Base-by-base conservation (phyloP, 2,888 invertebrate genomes). In the Philereme transversata region DNA sequence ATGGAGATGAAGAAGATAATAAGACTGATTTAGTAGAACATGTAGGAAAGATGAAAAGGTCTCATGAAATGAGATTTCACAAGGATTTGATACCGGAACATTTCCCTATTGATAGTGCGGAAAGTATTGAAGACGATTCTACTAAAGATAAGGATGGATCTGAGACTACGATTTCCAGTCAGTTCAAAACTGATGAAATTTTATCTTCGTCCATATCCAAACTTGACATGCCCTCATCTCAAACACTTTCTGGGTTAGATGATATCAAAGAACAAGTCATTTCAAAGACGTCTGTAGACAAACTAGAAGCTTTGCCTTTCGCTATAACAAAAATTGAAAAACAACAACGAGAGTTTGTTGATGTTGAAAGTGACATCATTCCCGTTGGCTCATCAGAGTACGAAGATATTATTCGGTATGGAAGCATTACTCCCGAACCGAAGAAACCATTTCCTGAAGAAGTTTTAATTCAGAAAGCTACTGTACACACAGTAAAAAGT, bases 21-120 rank as follows among this genome's bases (percentile, higher is more conserved):
- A 86, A 87, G 70, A 81, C 83, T 46, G 90, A 88, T 59, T 87
- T 86, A 51, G 88, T 87, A 47, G 94, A 94, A 71, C 94, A 94
- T 55, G 87, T 93, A n/a, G 93, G 94, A 35, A 95, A 95, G 79
- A 97, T 97, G 97, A 97, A 97, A 81, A 93, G 97, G 62, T 97
- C 97, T 0, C 96, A 96, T 72, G 97, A 97, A 91, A 97, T 97
- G 97, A 96, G 97, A 62, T 97, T 97, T 80, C 95, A 96, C 4
- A 92, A 92, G 65, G 88, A 93, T 48, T 86, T 93, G 75, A 83
- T 92, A 44, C 89, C 90, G 5, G 94, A 94, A 64, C 83, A 86
- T 75, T 92, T 92, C 62, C 89, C 87, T 22, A 62, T 78, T n/a
- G 86, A 88, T 73, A 82, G 83, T 46, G 72, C 83, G 33, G 93